These are phyloP conservation scores for Papilio machaon DNA, from an alignment of 1,140 invertebrate genomes.

Conservation along the genomic window DNA sequence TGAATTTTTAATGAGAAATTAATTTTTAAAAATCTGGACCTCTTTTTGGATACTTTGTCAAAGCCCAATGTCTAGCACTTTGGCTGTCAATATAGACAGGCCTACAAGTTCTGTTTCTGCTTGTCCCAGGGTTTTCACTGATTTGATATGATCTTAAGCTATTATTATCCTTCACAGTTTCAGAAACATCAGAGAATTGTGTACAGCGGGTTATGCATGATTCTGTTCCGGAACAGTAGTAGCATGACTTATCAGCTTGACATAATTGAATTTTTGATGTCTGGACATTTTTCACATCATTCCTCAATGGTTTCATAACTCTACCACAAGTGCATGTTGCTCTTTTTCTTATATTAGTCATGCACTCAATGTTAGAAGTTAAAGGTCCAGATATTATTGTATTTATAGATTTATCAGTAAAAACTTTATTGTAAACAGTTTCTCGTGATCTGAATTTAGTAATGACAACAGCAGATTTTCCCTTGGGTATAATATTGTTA, in stretches of 20 bases:
- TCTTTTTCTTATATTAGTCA: conserved; percentile 58
- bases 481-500: conserved; percentile 50
- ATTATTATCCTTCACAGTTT: neutral
- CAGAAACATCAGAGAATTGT: conserved; percentile 51
- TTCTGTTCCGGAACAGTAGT: conserved; percentile 52
- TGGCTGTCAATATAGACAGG: conserved; percentile 13
- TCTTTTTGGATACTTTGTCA: conserved; percentile 54
- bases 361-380: conserved; percentile 55
- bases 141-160: neutral
- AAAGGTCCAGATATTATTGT: conserved; percentile 56
- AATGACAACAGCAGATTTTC: conserved; percentile 42
- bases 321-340: conserved; percentile 53
- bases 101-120: neutral
- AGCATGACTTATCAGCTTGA: conserved; percentile 58
- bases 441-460: conserved; percentile 53
- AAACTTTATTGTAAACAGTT: conserved; percentile 49
- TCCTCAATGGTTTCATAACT: conserved; percentile 40
- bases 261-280: conserved; percentile 48
- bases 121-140: conserved; percentile 5
- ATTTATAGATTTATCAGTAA: conserved; percentile 54
- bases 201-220: conserved; percentile 49
- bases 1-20: neutral
- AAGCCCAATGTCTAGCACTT: conserved; percentile 58
- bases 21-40: conserved; percentile 67
- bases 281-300: conserved; percentile 56